phyloP scores from a whole-genome alignment of 2,888 invertebrate species.

The Plagodis pulveraria region DNA sequence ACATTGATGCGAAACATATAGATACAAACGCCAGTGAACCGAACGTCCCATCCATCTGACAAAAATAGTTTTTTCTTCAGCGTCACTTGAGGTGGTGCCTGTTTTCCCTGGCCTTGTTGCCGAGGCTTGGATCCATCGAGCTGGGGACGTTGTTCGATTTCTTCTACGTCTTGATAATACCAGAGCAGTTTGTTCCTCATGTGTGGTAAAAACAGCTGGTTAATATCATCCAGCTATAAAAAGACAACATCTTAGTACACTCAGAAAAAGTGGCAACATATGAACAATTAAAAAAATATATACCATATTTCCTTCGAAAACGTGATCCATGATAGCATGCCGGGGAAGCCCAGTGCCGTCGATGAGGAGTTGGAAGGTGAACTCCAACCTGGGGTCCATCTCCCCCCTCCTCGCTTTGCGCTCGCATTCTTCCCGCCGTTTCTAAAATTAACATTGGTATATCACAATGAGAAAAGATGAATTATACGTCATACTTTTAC shows the following conservation, averaged over 20 bases:
- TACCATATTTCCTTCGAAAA: slow-evolving; percentile 96
- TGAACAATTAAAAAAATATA: background rate
- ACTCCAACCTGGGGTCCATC: slow-evolving; percentile 96
- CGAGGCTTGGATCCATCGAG: slow-evolving; percentile 74
- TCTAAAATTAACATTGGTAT: slow-evolving; percentile 52
- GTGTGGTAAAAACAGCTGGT: slow-evolving; percentile 93
- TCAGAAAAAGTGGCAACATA: background rate
- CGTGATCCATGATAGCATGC: slow-evolving; percentile 95
- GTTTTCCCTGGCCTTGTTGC: slow-evolving; percentile 75
- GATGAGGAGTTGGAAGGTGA: slow-evolving; percentile 94
- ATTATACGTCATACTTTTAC: too few relatives aligned
- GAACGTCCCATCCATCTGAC: slow-evolving; percentile 93
- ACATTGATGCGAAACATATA: slow-evolving; percentile 94
- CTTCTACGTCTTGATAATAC: slow-evolving; percentile 95
- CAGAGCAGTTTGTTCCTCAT: slow-evolving; percentile 94
- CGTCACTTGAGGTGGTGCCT: slow-evolving; percentile 70
- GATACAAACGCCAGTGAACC: slow-evolving; percentile 92
- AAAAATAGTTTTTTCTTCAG: slow-evolving; percentile 92
- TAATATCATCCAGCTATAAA: slow-evolving; percentile 92
- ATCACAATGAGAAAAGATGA: slow-evolving; percentile 1
- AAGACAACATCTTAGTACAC: slow-evolving; percentile 4
- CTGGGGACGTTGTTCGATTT: slow-evolving; percentile 84
- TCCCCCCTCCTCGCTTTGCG: slow-evolving; percentile 95
- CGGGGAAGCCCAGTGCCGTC: slow-evolving; percentile 92
- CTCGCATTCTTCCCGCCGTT: slow-evolving; percentile 95